phyloP scores from a whole-genome alignment of 2,888 invertebrate genomes.

The Terebella lapidaria region DNA sequence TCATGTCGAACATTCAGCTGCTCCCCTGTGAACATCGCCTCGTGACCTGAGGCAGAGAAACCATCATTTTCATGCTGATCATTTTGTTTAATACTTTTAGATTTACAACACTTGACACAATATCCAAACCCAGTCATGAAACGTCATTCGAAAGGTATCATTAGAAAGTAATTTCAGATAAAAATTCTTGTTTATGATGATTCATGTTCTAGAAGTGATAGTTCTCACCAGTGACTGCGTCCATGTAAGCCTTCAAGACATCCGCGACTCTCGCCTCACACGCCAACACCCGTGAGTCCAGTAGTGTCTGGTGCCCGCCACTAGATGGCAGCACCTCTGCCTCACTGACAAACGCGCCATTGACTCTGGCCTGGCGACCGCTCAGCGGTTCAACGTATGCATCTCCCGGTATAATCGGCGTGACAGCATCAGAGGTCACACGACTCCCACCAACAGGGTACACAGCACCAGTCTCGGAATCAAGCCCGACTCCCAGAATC shows the following conservation, averaged over 20 bases:
- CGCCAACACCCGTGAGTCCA: slow-evolving; percentile 40
- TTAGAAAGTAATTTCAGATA: too few species aligned
- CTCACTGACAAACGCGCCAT: slow-evolving; percentile 33
- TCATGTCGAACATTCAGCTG: slow-evolving; percentile 36
- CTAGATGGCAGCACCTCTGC: slow-evolving; percentile 36
- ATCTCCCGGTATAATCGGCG: slow-evolving; percentile 42
- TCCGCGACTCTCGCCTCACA: slow-evolving; percentile 40
- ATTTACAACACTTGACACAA: background rate
- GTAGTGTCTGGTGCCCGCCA: slow-evolving; percentile 43
- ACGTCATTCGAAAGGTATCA: too few species aligned
- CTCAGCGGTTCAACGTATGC: slow-evolving; percentile 37
- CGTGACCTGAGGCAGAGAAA: background rate
- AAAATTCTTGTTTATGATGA: too few species aligned
- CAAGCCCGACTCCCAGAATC: slow-evolving; percentile 41
- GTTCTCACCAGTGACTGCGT: slow-evolving; percentile 35
- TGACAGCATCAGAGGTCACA: slow-evolving; percentile 20
- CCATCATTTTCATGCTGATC: too few species aligned
- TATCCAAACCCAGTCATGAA: too few species aligned
- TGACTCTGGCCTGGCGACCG: slow-evolving; percentile 32
- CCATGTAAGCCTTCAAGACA: slow-evolving; percentile 33
- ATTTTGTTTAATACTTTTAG: too few species aligned
- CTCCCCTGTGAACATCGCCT: background rate
- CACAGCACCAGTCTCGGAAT: slow-evolving; percentile 39
- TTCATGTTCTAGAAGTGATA: too few species aligned
- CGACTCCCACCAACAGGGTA: slow-evolving; percentile 45